Percentiles rank a stretch among this genome's conserved stretches.
Conservation (phyloP, 1,140 invertebrate species). For the Drosophila nigrodunni region DNA sequence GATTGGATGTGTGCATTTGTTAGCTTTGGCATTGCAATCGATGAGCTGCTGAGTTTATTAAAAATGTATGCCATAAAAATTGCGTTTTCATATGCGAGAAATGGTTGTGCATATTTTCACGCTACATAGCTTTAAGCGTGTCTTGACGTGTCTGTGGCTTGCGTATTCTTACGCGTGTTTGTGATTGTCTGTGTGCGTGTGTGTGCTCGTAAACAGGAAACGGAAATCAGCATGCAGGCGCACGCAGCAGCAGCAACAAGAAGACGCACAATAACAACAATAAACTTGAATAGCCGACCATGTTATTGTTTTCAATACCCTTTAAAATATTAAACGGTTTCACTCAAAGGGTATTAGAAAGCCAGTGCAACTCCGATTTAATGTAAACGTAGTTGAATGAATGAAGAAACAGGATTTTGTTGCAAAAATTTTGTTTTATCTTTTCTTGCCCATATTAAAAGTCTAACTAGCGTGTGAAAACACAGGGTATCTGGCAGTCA, state of each 20-base stretch:
- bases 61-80: slow-evolving; percentile 78
- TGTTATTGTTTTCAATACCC: slow-evolving; percentile 46
- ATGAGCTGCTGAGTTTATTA: slow-evolving; percentile 60
- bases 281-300: slow-evolving; percentile 16
- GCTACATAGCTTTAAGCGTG: slow-evolving; percentile 21
- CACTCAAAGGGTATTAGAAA: not conserved
- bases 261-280: slow-evolving; percentile 15
- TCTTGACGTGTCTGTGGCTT: slow-evolving; percentile 23
- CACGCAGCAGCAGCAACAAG: slow-evolving; percentile 37
- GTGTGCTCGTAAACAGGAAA: slow-evolving; percentile 57
- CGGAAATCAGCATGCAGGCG: slow-evolving; percentile 64
- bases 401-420: no score
- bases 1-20: not conserved
- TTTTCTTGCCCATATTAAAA: no score
- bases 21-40: slow-evolving; percentile 7
- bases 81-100: slow-evolving; percentile 69
- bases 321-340: slow-evolving; percentile 8
- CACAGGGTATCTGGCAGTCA: not conserved
- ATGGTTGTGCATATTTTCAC: slow-evolving; percentile 69
- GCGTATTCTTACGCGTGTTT: slow-evolving; percentile 1
- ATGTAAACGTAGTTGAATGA: no score
- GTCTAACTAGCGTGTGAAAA: not conserved
- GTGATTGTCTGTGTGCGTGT: slow-evolving; percentile 20
- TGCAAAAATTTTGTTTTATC: no score
- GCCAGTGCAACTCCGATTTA: no score